Evolutionary conservation across 2,113 vertebrate species (phyloP).

Genomic region (Chrysemys picta): DNA sequence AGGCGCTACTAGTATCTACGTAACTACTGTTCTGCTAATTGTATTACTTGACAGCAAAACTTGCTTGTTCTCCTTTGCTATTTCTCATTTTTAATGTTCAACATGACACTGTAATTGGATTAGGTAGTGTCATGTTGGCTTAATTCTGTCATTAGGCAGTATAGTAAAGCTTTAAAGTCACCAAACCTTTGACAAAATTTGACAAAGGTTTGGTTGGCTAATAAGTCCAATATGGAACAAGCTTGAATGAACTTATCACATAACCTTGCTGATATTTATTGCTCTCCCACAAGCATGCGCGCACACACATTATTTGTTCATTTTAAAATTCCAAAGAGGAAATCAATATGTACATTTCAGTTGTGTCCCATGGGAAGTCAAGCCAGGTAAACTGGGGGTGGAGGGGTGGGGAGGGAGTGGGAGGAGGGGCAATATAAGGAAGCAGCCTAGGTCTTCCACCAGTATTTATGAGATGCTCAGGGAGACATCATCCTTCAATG

Average conservation of each 20-base stretch:
- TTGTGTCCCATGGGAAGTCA: neutral
- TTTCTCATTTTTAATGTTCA: accelerated
- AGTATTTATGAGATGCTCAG: neutral
- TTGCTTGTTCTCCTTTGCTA: neutral
- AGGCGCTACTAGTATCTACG: neutral
- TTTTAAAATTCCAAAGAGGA: neutral
- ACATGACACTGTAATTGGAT: neutral
- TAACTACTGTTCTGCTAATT: neutral
- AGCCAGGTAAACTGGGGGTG: neutral
- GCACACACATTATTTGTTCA: neutral
- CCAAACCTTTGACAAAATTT: neutral
- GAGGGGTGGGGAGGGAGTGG: too few relatives aligned
- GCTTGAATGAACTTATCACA: neutral
- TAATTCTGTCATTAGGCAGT: neutral
- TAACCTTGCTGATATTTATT: neutral
- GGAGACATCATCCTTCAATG: neutral
- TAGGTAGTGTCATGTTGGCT: neutral
- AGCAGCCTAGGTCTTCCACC: neutral
- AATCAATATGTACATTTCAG: neutral
- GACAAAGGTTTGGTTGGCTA: neutral
- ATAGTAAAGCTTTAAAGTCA: neutral
- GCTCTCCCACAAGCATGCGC: neutral
- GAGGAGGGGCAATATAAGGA: neutral
- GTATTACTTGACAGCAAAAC: neutral
- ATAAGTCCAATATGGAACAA: neutral